phyloP scores from a whole-genome alignment of 2,113 vertebrate genomes.

The Urocitellus parryii region DNA sequence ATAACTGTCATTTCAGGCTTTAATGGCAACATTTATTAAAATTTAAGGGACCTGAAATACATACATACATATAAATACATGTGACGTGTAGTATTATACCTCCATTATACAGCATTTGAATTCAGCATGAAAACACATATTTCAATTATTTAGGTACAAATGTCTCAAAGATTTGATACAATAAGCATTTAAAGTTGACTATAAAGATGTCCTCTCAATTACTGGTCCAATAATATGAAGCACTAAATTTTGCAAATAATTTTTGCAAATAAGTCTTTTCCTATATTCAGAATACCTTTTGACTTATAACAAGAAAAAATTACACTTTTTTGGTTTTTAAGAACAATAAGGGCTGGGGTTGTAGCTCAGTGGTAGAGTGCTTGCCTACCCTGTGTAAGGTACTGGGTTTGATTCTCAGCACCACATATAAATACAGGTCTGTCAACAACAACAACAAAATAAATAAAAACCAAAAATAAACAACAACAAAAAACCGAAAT shows the following conservation, averaged over 20 bases:
- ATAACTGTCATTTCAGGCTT: not conserved
- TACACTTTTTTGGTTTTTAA: too few species aligned
- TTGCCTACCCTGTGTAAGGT: too few species aligned
- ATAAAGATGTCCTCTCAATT: not conserved
- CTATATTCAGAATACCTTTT: not conserved
- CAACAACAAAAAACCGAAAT: not conserved
- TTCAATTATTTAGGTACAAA: constrained; percentile 18
- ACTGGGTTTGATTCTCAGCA: too few species aligned
- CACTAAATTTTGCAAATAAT: not conserved
- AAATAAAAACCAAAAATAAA: too few species aligned
- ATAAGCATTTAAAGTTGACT: not conserved
- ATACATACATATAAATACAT: not conserved
- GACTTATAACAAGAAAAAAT: not conserved
- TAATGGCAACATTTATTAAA: not conserved
- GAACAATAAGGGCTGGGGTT: not conserved
- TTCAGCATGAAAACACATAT: not conserved
- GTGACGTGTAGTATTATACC: not conserved
- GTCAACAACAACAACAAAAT: too few species aligned
- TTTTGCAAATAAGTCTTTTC: not conserved
- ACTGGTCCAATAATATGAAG: not conserved
- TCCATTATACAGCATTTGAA: not conserved
- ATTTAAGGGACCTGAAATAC: not conserved
- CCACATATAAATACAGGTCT: too few species aligned
- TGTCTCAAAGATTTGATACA: not conserved
- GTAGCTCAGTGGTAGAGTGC: too few species aligned